Evolutionary conservation across 2,888 invertebrate genomes (phyloP), one percentile per base, ranked within the genome.

Genomic region (Graphium colonna): DNA sequence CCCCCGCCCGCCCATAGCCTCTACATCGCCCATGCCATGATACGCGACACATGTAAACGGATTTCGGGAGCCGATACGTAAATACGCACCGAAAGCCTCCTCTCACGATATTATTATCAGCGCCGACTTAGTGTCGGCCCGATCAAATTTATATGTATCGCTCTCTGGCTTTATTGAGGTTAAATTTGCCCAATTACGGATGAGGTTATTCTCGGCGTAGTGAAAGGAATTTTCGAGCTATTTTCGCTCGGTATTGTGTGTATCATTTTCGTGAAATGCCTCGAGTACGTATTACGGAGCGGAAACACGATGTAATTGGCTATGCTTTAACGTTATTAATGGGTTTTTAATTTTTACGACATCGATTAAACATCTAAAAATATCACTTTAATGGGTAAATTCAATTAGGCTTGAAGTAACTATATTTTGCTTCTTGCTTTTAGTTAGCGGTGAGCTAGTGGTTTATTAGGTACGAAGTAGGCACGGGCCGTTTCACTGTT

Each of bases 41-140:
- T 65, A 65, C 64, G 63, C 64, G 76, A 79, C 79, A 81, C 75
- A 78, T 80, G 77, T 80, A 77, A 78, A 77, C 74, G 74, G 71
- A 74, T 74, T 70, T 73, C 70, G 67, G 71, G 76, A 76, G 74
- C 72, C 73, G 75, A 75, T 74, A 71, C 72, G 75, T 67, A 69
- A 62, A 62, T 65, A 68, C 62, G 65, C 65, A 28, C 62, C 65
- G 63, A 65, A 54, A 54, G 54, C 49, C 45, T 52, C 45, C n/a
- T n/a, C n/a, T n/a, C 52, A 55, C 47, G 56, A 55, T 52, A 51
- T 43, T 26, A 52, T 48, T 48, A 39, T 7, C 4, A 21, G 42
- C n/a, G 36, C 15, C 13, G 28, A 42, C 18, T 52, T 43, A 47
- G 36, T 18, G n/a, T n/a, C n/a, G n/a, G n/a, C 12, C 12, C 18